Base-by-base conservation (phyloP, 2,113 vertebrate genomes). In the Thalassarche chlororhynchos region DNA sequence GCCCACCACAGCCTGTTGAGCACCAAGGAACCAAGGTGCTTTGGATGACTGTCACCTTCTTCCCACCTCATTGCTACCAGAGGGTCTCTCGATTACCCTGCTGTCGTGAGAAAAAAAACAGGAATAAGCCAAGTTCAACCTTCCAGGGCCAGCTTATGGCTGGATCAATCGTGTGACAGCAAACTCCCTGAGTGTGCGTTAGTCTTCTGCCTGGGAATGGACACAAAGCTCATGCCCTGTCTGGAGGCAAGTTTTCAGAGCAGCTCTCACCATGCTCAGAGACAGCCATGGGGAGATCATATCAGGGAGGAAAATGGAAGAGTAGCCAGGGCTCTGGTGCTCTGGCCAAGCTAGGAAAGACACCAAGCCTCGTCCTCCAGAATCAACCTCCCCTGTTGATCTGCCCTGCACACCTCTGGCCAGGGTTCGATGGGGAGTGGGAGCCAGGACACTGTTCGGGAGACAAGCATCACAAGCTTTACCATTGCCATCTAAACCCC, bases 281-380 rank as follows among this genome's bases (percentile, higher is more conserved):
- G 17, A 13, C 11, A 25, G 20, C n/a, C 26, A 5, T 0, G 6
- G 31, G 29, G 36, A 44, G 14, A 51, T 4, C 1, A 0, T 23
- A 26, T 2, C 19, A 5, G 47, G 40, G 20, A 31, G 25, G 47
- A 11, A 34, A 31, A 20, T 4, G 29, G 47, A n/a, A 20, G 14
- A 47, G 13, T 8, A 1, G 19, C 47, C 28, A 28, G 28, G 17
- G 40, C 29, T 88, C 66, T 7, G 12, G 15, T 47, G 66, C 40
- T 71, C 57, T 16, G 57, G 28, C 40, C 57, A 29, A 34, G 55
- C 28, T 28, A 28, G 75, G 57, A 46, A 24, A 24, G 85, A 29
- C 40, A 34, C 28, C 38, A 3, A 54, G 55, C 21, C 38, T 8
- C 8, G 26, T 38, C 17, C 34, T 46, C 38, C 47, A 46, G 65